Conservation (phyloP, 2,113 vertebrate species). For the Bubalus kerabau region DNA sequence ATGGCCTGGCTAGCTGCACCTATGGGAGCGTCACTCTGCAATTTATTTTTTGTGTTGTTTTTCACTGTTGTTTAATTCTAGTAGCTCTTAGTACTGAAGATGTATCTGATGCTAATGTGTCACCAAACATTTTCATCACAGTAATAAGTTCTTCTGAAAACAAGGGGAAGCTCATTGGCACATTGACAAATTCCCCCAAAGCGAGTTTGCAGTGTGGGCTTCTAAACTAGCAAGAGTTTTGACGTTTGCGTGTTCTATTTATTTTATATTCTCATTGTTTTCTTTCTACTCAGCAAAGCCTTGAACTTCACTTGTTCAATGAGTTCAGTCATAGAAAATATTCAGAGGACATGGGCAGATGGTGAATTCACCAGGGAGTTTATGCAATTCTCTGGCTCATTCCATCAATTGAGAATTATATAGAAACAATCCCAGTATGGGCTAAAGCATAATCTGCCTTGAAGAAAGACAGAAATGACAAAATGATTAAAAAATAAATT, state of each 20-base stretch:
- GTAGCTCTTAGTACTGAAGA: not conserved
- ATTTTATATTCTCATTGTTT: not conserved
- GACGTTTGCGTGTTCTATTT: not conserved
- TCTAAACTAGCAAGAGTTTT: slow-evolving; percentile 6
- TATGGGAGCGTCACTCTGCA: not conserved
- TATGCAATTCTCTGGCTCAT: slow-evolving; percentile 44
- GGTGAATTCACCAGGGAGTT: slow-evolving; percentile 51
- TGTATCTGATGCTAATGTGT: not conserved
- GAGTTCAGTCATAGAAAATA: slow-evolving; percentile 10
- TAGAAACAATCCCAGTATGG: slow-evolving; percentile 23
- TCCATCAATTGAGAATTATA: slow-evolving; percentile 24
- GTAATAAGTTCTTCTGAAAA: not conserved
- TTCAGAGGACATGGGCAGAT: slow-evolving; percentile 43
- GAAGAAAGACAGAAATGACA: slow-evolving; percentile 19
- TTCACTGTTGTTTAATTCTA: not conserved
- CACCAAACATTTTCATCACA: not conserved
- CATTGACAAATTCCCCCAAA: not conserved
- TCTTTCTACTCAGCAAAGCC: not conserved
- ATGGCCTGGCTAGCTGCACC: not conserved
- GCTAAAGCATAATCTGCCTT: slow-evolving; percentile 51
- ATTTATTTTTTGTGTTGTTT: not conserved
- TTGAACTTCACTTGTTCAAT: slow-evolving; percentile 20
- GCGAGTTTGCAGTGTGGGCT: not conserved
- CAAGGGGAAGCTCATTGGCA: not conserved
- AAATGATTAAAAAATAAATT: slow-evolving; percentile 39